Base-by-base conservation (phyloP, 2,888 invertebrate species). In the Himalopsyche japonica region DNA sequence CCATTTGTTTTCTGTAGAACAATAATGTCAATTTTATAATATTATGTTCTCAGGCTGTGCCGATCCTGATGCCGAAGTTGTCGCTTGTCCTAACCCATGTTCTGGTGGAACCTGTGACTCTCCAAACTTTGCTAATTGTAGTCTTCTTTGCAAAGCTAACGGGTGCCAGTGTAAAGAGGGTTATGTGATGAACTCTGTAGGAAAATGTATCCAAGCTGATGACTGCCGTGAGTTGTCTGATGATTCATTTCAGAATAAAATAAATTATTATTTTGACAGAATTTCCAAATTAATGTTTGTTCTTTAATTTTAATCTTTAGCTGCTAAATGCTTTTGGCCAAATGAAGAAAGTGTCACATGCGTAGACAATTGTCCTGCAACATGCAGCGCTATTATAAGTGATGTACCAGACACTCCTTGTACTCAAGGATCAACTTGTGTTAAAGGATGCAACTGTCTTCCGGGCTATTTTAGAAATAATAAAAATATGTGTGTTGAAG, bases 1-100 rank as follows among this genome's bases (percentile, higher is more conserved):
- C n/a, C n/a, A n/a, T n/a, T 12, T 48, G 7, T 48, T 12, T 48
- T 48, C 8, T n/a, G 8, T 48, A 48, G 3, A 12, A 12, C 7
- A 48, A 4, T 49, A 20, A 1, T 2, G n/a, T 49, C 6, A 64
- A 0, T 20, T 27, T n/a, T 24, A 70, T 70, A 12, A 8, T 27
- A 27, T 12, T 12, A 24, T 64, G 64, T 79, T 79, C 64, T 77
- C 64, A 86, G 86, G 57, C 10, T 86, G 84, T 49, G 18, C 76
- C 1, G 86, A 86, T 76, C 77, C 81, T n/a, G 85, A 86, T 77
- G 76, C 83, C 20, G 84, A 86, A 70, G 47, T 85, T 76, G 84
- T 86, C 0, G 27, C 64, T 12, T 80, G 80, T 34, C 84, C 86
- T 7, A 86, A 83, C 32, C 77, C 79, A 57, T 86, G 86, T 76